A percentile compares a stretch with the other conserved stretches of the same genome.
Conservation (phyloP, 2,888 invertebrate genomes). For the Drosophila lacicola region DNA sequence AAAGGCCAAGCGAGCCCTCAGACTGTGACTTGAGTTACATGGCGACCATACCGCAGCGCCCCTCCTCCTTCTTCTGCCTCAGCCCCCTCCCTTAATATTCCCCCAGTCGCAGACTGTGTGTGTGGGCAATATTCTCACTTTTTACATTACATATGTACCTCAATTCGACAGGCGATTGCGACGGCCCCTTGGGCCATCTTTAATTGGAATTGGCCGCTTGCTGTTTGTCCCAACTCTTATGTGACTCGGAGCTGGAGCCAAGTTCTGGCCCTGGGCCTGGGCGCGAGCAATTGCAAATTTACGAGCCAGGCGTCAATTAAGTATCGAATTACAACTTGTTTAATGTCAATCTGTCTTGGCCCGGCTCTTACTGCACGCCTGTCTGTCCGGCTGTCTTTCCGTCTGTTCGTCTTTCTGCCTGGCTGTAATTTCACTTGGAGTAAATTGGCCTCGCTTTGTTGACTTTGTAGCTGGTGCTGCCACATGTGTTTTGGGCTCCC, state of each 20-base stretch:
- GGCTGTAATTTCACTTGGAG: constrained; percentile 60
- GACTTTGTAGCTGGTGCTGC: constrained; percentile 35
- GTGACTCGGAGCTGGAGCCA: not conserved
- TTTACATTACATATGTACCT: constrained; percentile 74
- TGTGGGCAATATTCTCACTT: constrained; percentile 76
- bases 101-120: constrained; percentile 25
- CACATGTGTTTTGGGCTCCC: constrained; percentile 18
- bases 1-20: constrained; percentile 56
- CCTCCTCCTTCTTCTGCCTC: too few relatives aligned
- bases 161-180: constrained; percentile 76
- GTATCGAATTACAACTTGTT: constrained; percentile 85
- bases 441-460: constrained; percentile 78
- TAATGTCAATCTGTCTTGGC: constrained; percentile 82
- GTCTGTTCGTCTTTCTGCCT: constrained; percentile 15
- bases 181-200: constrained; percentile 78
- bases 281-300: constrained; percentile 82
- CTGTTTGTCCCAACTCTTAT: constrained; percentile 39
- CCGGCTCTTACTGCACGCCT: constrained; percentile 38
- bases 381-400: constrained; percentile 19
- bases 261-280: constrained; percentile 4
- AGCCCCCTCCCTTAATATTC: too few relatives aligned
- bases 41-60: not conserved
- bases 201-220: constrained; percentile 72
- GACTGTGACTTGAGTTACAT: constrained; percentile 19
- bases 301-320: constrained; percentile 85